These are phyloP conservation scores for Diloba caeruleocephala DNA, from an alignment of 2,888 invertebrate genomes.

Conservation along the genomic window DNA sequence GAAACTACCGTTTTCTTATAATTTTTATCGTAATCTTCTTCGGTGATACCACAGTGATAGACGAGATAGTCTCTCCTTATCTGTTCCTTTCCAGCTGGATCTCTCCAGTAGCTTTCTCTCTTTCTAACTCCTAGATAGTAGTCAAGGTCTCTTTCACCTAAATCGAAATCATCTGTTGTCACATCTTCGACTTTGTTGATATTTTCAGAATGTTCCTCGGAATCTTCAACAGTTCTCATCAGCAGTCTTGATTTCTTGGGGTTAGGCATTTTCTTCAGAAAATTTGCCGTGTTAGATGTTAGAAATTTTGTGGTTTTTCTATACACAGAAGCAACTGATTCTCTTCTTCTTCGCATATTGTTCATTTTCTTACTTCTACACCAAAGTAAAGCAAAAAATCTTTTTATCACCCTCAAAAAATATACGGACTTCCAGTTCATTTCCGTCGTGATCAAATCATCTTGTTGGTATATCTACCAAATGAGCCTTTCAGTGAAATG, in stretches of 20 bases:
- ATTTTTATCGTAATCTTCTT: constrained; percentile 78
- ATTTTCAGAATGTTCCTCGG: constrained; percentile 35
- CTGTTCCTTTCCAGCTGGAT: constrained; percentile 79
- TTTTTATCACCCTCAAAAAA: constrained; percentile 59
- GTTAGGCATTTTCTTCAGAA: constrained; percentile 78
- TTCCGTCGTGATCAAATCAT: constrained; percentile 48
- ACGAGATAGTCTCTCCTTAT: constrained; percentile 82
- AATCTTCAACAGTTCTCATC: constrained; percentile 65
- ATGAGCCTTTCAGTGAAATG: constrained; percentile 51
- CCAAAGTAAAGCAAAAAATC: constrained; percentile 47
- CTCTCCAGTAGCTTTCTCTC: constrained; percentile 81
- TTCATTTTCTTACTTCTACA: constrained; percentile 60
- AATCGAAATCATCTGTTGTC: constrained; percentile 65
- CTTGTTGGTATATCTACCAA: constrained; percentile 49
- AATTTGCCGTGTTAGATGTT: constrained; percentile 73
- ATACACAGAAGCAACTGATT: constrained; percentile 81
- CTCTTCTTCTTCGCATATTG: constrained; percentile 73
- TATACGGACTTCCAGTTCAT: constrained; percentile 45
- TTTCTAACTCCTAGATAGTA: constrained; percentile 80
- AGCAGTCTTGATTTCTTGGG: constrained; percentile 67
- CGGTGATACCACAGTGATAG: constrained; percentile 79
- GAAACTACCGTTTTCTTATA: constrained; percentile 65
- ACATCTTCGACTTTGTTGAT: constrained; percentile 47
- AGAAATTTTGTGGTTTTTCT: constrained; percentile 83
- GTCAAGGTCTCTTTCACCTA: constrained; percentile 80